These are phyloP conservation scores for Emydocephalus ijimae DNA, from an alignment of 2,113 vertebrate species.

Conservation along the genomic window DNA sequence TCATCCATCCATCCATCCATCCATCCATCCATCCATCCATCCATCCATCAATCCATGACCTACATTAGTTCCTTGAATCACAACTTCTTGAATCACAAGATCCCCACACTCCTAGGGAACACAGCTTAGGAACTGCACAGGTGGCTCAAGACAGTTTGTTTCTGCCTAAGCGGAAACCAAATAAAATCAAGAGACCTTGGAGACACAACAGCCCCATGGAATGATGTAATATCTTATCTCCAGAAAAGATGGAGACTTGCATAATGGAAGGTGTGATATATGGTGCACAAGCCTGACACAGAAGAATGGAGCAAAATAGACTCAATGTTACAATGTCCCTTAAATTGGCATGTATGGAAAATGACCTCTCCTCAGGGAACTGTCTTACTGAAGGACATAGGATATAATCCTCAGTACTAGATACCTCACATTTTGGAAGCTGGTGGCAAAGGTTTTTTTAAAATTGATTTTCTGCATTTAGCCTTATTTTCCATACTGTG, in stretches of 20 bases:
- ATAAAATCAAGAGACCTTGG: not conserved
- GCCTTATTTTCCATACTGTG: not conserved
- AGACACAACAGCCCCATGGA: not conserved
- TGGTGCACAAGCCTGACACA: not conserved
- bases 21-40: not conserved
- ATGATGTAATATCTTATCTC: not conserved
- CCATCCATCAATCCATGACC: not conserved
- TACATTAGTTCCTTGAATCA: not conserved
- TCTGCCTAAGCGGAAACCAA: not conserved
- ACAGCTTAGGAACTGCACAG: not conserved
- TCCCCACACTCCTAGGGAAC: fast-evolving
- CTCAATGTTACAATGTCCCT: not conserved
- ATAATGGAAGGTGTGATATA: not conserved
- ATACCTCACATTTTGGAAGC: not conserved
- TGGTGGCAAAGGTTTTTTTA: fast-evolving
- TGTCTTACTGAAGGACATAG: not conserved
- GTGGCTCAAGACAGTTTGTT: not conserved
- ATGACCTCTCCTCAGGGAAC: not conserved
- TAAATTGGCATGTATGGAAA: not conserved
- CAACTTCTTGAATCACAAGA: not conserved
- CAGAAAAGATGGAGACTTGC: not conserved
- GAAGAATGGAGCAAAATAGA: not conserved
- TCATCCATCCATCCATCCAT: not conserved
- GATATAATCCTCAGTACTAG: not conserved
- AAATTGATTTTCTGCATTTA: not conserved